Percentiles rank a stretch among this genome's conserved stretches.
These are phyloP conservation scores for Myrmecophaga tridactyla DNA, from an alignment of 2,113 vertebrate species.

Conservation along the genomic window DNA sequence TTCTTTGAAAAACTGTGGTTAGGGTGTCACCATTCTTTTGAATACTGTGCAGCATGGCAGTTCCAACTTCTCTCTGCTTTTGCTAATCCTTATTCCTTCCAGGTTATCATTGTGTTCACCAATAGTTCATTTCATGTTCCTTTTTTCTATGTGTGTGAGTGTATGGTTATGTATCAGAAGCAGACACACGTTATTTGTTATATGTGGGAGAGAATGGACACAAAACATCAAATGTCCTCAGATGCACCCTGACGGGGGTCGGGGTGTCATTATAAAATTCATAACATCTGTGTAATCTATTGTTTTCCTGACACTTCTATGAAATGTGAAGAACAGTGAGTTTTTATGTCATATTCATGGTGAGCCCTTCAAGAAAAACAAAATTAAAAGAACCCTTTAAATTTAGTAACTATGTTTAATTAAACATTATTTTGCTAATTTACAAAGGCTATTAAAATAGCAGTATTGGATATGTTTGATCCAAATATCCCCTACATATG, in stretches of 20 bases:
- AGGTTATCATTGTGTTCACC: not conserved
- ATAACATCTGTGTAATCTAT: not conserved
- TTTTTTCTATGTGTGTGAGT: not conserved
- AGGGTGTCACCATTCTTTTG: not conserved
- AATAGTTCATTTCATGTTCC: not conserved
- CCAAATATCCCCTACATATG: not conserved
- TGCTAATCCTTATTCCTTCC: not conserved
- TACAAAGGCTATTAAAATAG: not conserved
- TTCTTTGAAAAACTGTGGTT: not conserved
- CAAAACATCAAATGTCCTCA: not conserved
- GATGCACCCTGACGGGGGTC: not conserved
- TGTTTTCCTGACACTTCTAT: not conserved
- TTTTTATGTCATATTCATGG: not conserved
- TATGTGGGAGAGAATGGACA: not conserved
- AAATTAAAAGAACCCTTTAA: not conserved
- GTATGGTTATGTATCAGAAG: not conserved
- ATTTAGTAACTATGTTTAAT: not conserved
- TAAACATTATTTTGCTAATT: conserved; percentile 28
- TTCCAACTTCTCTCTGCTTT: not conserved
- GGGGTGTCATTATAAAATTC: not conserved
- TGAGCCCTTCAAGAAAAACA: not conserved
- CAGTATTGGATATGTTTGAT: not conserved
- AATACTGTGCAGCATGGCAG: too few relatives aligned
- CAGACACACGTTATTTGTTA: not conserved
- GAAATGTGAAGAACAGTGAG: not conserved